These are phyloP conservation scores for Agriopis leucophaearia DNA, from an alignment of 2,888 invertebrate genomes.

Conservation along the genomic window DNA sequence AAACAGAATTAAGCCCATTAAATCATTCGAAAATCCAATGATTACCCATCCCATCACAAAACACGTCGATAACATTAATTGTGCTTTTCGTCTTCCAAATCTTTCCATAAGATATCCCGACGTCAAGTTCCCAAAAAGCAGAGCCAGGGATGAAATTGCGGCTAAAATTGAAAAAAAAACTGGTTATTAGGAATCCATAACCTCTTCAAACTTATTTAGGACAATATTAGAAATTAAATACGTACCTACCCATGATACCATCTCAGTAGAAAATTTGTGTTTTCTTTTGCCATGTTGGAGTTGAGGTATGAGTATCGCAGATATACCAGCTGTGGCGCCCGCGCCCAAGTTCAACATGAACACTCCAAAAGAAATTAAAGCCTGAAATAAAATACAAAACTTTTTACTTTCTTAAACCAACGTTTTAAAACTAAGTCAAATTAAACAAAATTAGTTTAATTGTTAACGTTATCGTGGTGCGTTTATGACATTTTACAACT, in stretches of 20 bases:
- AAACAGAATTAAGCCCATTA: constrained; percentile 74
- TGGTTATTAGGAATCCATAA: not conserved
- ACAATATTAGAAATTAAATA: constrained; percentile 44
- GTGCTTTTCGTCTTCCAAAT: constrained; percentile 85
- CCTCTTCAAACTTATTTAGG: too few species aligned
- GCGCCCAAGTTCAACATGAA: constrained; percentile 84
- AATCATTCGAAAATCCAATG: constrained; percentile 82
- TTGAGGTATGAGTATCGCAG: constrained; percentile 88
- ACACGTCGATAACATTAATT: constrained; percentile 82
- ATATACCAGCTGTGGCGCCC: constrained; percentile 88
- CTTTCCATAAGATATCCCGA: constrained; percentile 87
- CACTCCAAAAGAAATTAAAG: constrained; percentile 83
- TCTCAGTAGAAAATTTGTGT: constrained; percentile 75
- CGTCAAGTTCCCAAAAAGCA: constrained; percentile 87
- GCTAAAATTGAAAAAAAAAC: constrained; percentile 77
- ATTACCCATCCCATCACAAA: constrained; percentile 87
- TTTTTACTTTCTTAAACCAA: too few species aligned
- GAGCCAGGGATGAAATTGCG: constrained; percentile 87
- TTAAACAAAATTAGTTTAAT: too few species aligned
- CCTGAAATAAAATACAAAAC: constrained; percentile 61
- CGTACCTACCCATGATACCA: constrained; percentile 88
- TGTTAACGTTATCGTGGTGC: too few species aligned
- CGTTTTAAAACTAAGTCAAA: too few species aligned
- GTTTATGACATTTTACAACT: too few species aligned
- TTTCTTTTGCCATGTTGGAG: constrained; percentile 71